phyloP scores from a whole-genome alignment of 1,140 invertebrate genomes.

The Ephestia elutella region DNA sequence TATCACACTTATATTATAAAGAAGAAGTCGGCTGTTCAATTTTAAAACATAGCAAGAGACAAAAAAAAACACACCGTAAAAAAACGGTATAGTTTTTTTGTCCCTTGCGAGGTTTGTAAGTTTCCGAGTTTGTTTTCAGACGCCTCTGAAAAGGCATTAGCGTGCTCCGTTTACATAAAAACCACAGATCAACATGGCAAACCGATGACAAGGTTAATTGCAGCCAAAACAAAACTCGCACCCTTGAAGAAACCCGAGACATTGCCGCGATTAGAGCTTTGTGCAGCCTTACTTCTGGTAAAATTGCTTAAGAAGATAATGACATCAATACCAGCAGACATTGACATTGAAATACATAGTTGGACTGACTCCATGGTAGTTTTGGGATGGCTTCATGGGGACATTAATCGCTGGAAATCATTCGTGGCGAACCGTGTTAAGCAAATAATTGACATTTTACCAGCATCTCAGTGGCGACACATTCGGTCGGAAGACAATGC shows the following conservation, averaged over 20 bases:
- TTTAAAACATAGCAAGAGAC: too few relatives aligned
- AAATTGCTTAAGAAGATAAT: slow-evolving; percentile 7
- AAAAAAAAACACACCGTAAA: too few relatives aligned
- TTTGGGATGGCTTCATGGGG: slow-evolving; percentile 6
- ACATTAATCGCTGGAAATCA: not conserved
- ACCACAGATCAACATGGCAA: too few relatives aligned
- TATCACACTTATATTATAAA: too few relatives aligned
- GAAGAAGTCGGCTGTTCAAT: too few relatives aligned
- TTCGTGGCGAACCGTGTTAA: slow-evolving; percentile 9
- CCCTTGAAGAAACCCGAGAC: not conserved
- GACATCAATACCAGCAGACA: not conserved
- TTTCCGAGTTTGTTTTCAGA: too few relatives aligned
- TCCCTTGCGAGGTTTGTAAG: too few relatives aligned
- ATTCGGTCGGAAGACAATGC: slow-evolving; percentile 27
- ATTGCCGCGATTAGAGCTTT: slow-evolving; percentile 9
- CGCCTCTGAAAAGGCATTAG: too few relatives aligned
- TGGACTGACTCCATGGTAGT: slow-evolving; percentile 12
- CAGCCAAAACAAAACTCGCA: too few relatives aligned
- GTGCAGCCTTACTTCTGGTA: slow-evolving; percentile 7
- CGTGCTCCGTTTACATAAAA: too few relatives aligned
- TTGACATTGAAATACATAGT: not conserved
- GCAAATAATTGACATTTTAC: slow-evolving; percentile 6
- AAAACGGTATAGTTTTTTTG: too few relatives aligned
- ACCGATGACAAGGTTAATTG: too few relatives aligned
- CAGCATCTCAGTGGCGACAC: slow-evolving; percentile 24